Evolutionary conservation across 2,113 vertebrate genomes (phyloP), one percentile per base, ranked within the genome.

Genomic region (Myotis lucifugus): DNA sequence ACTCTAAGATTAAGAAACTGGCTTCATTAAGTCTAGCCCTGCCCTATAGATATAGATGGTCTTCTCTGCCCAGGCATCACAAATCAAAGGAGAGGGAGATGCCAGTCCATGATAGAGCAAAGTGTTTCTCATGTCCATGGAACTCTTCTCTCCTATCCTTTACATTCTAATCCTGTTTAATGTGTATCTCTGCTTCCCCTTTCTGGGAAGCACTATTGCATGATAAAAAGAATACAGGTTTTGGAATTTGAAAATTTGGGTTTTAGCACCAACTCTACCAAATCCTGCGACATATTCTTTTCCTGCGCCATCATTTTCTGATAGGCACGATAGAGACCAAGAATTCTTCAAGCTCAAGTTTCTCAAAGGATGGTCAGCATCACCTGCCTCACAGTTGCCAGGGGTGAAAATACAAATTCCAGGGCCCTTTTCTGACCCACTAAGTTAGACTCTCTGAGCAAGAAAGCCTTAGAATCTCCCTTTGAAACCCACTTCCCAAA

Each of bases 161-260:
- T 77, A 67, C 42, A 76, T 84, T 94, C 61, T 64, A 42, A 76
- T 84, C 34, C 56, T 82, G 19, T 88, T 93, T 40, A 59, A 42
- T 52, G 69, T 86, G 37, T 76, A 82, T 78, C n/a, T 48, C 27
- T 69, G 74, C n/a, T 82, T 93, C 70, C 25, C 25, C 46, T 95
- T 93, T 93, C 42, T 34, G 56, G 78, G 70, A 74, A 95, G 27
- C 11, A 56, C 0, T 73, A 10, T 23, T 90, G 21, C 48, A 23
- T 82, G 85, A 91, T 54, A 64, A 77, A 59, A 93, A 73, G 32
- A 95, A 50, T 9, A 78, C 14, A 29, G 48, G 32, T 88, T 87
- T 84, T 59, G 8, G 32, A 67, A 69, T 69, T 84, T 91, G 23
- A 48, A 77, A 87, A 79, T 6, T 56, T 78, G 61, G 32, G 66